Percentiles rank a stretch among this genome's conserved stretches.
These are phyloP conservation scores for Drosophila nr. perissopoda DNA, from an alignment of 2,888 invertebrate species.

Conservation along the genomic window DNA sequence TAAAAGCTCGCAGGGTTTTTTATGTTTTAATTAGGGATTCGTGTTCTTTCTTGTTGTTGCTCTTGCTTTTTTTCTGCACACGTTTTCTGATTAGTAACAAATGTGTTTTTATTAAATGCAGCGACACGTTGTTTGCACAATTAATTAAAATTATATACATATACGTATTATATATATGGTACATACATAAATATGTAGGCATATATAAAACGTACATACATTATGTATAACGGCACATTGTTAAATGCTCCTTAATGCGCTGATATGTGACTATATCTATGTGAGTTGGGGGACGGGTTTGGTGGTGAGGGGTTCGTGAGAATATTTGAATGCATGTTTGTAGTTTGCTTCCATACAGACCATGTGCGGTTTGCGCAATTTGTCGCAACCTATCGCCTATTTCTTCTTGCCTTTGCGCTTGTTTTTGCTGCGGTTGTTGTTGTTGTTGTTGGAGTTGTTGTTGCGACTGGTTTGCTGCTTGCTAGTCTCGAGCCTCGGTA, in stretches of 20 bases:
- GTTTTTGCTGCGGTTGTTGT: conserved; percentile 71
- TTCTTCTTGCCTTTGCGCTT: conserved; percentile 80
- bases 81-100: conserved; percentile 77
- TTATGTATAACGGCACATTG: conserved; percentile 42
- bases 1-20: conserved; percentile 35
- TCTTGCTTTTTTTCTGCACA: conserved; percentile 24
- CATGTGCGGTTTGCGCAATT: conserved; percentile 62
- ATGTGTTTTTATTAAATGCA: conserved; percentile 72
- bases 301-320: conserved; percentile 23
- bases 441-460: conserved; percentile 48
- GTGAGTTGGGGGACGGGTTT: conserved; percentile 13
- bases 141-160: conserved; percentile 62
- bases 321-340: conserved; percentile 31
- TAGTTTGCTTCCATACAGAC: conserved; percentile 45
- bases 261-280: conserved; percentile 59
- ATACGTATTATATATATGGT: conserved; percentile 40
- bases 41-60: conserved; percentile 31
- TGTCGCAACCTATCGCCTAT: conserved; percentile 34
- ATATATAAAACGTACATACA: conserved; percentile 34
- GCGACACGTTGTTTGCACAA: conserved; percentile 72
- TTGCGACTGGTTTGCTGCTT: conserved; percentile 46
- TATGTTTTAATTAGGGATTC: conserved; percentile 25
- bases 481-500: conserved; percentile 70
- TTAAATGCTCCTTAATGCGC: conserved; percentile 30
- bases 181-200: conserved; percentile 33